These are phyloP conservation scores for Peromyscus melanophrys DNA, from an alignment of 2,797 vertebrate genomes.

Conservation along the genomic window DNA sequence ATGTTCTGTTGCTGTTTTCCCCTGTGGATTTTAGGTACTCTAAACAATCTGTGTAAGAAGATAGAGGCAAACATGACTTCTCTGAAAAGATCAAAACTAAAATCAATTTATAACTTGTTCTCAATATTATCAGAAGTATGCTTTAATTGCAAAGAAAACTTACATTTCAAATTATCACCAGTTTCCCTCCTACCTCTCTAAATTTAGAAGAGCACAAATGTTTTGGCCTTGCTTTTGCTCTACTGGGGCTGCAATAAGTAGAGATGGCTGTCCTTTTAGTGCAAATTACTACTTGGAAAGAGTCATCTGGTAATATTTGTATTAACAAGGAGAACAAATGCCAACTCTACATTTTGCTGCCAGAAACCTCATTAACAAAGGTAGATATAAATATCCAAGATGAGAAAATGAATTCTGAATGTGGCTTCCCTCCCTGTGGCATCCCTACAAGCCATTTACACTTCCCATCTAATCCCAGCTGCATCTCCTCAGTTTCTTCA, in stretches of 20 bases:
- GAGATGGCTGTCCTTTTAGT: constrained; percentile 68
- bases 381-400: constrained; percentile 55
- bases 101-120: constrained; percentile 51
- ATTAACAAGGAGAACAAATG: constrained; percentile 60
- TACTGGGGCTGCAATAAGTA: constrained; percentile 50
- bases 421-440: not conserved
- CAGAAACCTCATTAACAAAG: constrained; percentile 70
- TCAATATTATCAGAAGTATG: constrained; percentile 43
- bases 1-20: not conserved
- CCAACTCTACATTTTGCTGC: constrained; percentile 56
- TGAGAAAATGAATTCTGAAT: constrained; percentile 49
- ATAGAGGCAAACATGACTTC: not conserved
- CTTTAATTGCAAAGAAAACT: constrained; percentile 50
- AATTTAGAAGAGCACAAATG: not conserved
- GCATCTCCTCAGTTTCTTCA: constrained; percentile 10
- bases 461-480: not conserved
- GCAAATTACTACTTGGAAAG: constrained; percentile 69
- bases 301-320: constrained; percentile 65
- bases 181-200: constrained; percentile 48
- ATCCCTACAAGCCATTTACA: constrained; percentile 39
- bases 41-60: constrained; percentile 31
- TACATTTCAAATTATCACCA: constrained; percentile 47
- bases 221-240: constrained; percentile 57
- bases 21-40: constrained; percentile 32
- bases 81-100: constrained; percentile 64